A percentile compares a stretch with the other conserved stretches of the same genome.
Evolutionary conservation across 1,140 invertebrate genomes (phyloP).

Genomic region (Frieseomelitta varia): DNA sequence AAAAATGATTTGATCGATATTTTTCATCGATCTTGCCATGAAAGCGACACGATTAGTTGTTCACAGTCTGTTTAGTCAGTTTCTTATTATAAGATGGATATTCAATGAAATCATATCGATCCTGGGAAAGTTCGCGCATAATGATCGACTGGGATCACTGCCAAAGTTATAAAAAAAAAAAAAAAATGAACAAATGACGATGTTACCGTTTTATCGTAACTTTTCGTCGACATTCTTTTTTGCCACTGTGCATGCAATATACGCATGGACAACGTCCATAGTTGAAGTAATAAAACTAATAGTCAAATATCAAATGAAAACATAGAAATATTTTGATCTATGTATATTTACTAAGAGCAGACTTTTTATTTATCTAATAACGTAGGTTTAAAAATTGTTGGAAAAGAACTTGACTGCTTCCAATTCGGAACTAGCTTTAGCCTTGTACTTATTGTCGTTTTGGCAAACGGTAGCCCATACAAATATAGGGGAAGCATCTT

Average conservation of each 20-base stretch:
- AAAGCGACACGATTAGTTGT: background rate
- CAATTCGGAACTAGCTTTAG: conserved; percentile 39
- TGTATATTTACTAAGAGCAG: conserved; percentile 38
- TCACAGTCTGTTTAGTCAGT: conserved; percentile 25
- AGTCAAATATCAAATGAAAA: conserved; percentile 27
- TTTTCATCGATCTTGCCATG: conserved; percentile 32
- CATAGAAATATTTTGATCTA: conserved; percentile 50
- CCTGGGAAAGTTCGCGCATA: conserved; percentile 26
- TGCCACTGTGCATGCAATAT: conserved; percentile 51
- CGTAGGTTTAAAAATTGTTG: conserved; percentile 1
- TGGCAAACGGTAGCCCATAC: background rate
- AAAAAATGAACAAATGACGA: conserved; percentile 27
- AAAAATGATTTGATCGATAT: conserved; percentile 30
- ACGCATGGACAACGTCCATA: conserved; percentile 22
- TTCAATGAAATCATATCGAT: conserved; percentile 48
- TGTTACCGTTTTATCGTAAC: conserved; percentile 44
- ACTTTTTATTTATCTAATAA: conserved; percentile 63
- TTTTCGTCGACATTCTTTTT: conserved; percentile 51
- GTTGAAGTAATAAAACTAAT: conserved; percentile 25
- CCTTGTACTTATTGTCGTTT: conserved; percentile 27
- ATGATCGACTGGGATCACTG: conserved; percentile 62
- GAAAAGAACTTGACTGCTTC: conserved; percentile 27
- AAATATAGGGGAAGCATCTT: conserved; percentile 18
- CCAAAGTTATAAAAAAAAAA: conserved; percentile 62
- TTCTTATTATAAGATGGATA: conserved; percentile 24